These are phyloP conservation scores for Bombus confusus DNA, from an alignment of 1,140 invertebrate species.

Conservation along the genomic window DNA sequence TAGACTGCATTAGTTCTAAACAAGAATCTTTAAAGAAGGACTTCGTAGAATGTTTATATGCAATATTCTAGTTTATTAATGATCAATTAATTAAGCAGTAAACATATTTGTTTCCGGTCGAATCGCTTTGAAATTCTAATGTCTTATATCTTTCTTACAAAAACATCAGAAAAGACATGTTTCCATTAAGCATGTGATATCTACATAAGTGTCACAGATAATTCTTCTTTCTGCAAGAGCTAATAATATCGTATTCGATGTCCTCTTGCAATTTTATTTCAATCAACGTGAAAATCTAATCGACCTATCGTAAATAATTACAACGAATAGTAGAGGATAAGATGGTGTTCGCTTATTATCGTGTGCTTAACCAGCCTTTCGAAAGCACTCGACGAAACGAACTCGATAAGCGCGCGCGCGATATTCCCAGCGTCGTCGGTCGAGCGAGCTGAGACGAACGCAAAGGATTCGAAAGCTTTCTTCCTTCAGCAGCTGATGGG, in stretches of 20 bases:
- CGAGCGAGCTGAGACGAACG: background rate
- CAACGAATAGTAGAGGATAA: background rate
- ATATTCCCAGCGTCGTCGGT: constrained; percentile 16
- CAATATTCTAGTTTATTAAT: too few species aligned
- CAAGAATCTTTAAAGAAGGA: background rate
- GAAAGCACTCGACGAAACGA: constrained; percentile 1
- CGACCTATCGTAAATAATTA: background rate
- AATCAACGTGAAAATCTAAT: background rate
- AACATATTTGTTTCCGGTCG: too few species aligned
- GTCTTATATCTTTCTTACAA: too few species aligned
- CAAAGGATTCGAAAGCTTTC: constrained; percentile 28
- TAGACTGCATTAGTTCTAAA: background rate
- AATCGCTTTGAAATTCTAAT: too few species aligned
- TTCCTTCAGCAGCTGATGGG: constrained; percentile 29
- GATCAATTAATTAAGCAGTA: too few species aligned
- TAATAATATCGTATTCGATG: too few species aligned
- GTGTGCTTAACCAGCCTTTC: background rate
- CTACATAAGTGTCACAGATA: too few species aligned
- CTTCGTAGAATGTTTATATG: too few species aligned
- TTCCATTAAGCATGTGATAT: too few species aligned
- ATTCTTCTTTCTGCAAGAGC: too few species aligned
- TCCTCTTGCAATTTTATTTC: background rate
- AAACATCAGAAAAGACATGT: too few species aligned
- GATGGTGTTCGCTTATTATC: background rate
- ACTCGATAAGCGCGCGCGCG: background rate